These are phyloP conservation scores for Conger conger DNA, from an alignment of 2,113 vertebrate genomes.

Conservation along the genomic window DNA sequence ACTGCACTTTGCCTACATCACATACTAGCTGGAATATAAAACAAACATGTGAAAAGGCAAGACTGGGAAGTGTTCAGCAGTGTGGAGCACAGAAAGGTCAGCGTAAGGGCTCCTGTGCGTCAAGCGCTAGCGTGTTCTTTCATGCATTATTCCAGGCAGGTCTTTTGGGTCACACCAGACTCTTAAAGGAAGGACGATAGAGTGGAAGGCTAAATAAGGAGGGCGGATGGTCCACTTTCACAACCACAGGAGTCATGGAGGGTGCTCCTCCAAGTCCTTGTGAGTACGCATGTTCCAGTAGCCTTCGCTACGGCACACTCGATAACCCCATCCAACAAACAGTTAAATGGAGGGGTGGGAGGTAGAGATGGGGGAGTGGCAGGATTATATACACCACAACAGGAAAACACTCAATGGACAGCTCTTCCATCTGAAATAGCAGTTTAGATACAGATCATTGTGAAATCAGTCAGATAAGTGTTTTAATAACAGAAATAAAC, in stretches of 20 bases:
- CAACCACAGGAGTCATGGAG: neutral
- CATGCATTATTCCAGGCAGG: neutral
- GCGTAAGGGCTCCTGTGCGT: no score
- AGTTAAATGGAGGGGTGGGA: neutral
- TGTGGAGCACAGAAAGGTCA: neutral
- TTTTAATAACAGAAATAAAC: conserved; percentile 47
- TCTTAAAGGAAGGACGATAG: neutral
- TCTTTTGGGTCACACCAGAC: neutral
- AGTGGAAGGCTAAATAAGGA: neutral
- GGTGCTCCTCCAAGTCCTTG: neutral
- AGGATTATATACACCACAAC: neutral
- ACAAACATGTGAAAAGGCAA: conserved; percentile 56
- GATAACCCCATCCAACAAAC: neutral
- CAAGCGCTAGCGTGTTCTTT: neutral
- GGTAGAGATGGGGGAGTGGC: neutral
- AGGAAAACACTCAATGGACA: conserved; percentile 30
- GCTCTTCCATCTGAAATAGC: neutral
- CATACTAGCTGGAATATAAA: conserved; percentile 53
- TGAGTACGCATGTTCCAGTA: neutral
- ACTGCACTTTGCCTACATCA: conserved; percentile 57
- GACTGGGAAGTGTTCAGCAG: conserved; percentile 42
- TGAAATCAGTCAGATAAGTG: conserved; percentile 63
- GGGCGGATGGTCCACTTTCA: neutral
- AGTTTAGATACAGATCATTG: conserved; percentile 55
- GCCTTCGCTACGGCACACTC: neutral